Evolutionary conservation across 1,140 invertebrate genomes (phyloP), one percentile per base, ranked within the genome.

Genomic region (Drosophila pseudoananassae): DNA sequence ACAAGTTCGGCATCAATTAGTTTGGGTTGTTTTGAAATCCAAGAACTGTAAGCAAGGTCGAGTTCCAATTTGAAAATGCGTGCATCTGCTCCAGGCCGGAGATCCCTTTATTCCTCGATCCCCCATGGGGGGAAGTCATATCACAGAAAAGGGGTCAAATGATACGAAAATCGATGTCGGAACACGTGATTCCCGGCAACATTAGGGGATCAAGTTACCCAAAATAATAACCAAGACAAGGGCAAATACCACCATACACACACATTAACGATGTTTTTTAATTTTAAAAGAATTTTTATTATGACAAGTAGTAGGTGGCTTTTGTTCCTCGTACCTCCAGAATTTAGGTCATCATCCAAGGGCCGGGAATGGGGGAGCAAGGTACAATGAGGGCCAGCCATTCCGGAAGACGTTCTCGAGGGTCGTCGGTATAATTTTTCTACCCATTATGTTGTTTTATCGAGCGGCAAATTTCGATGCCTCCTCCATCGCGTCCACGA

Each of bases 381-480:
- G 46, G 46, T 10, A 6, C 27, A 52, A 66, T 70, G 40, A 17
- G 49, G 53, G 65, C 12, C 46, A 27, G 27, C 46, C 17, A 58
- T 65, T 64, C 73, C 63, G 70, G 74, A 78, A 75, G 65, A 68
- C 69, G 38, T 31, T 43, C 27, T 31, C 29, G 47, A 8, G 43
- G 29, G 31, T 33, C 27, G 40, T 40, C 52, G 33, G 4, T 45
- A 15, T 55, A 40, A 45, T 50, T 70, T 23, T 20, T 36, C 36
- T 70, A 55, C 53, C 47, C 17, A 87, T 87, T 87, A 87, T 82
- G 59, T 88, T 43, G 72, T 63, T 87, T 87, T 87, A 87, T 87
- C 75, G 83, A 87, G 78, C 83, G 83, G 70, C 63, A 87, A 87
- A 85, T 81, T 74, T 70, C 43, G 47, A 75, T 79, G 59, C 61